These are phyloP conservation scores for Perizoma flavofasciatum DNA, from an alignment of 2,888 invertebrate species.

Conservation along the genomic window DNA sequence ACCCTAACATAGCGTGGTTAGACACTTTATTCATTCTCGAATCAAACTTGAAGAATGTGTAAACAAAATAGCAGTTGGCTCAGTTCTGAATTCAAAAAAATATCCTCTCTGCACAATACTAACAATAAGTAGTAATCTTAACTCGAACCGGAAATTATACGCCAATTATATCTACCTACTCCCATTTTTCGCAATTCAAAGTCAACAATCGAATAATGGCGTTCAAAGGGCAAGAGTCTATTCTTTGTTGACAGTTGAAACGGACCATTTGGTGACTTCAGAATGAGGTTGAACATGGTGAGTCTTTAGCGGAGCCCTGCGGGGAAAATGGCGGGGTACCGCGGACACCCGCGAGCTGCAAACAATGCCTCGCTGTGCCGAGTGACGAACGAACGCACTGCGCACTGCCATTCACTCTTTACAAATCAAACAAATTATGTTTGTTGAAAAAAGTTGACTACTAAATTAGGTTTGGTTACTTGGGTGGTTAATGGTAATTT, in stretches of 20 bases:
- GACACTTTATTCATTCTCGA: too few species aligned
- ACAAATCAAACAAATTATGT: slow-evolving; percentile 83
- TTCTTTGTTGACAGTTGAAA: slow-evolving; percentile 58
- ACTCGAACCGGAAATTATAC: slow-evolving; percentile 25
- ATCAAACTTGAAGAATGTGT: too few species aligned
- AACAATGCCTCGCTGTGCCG: slow-evolving; percentile 64
- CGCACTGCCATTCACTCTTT: slow-evolving; percentile 72
- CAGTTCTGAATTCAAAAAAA: too few species aligned
- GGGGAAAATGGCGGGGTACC: slow-evolving; percentile 77
- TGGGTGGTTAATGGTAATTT: slow-evolving; percentile 37
- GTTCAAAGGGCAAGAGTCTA: slow-evolving; percentile 64
- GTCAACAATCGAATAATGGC: slow-evolving; percentile 53
- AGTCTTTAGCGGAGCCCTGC: slow-evolving; percentile 79
- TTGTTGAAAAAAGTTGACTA: slow-evolving; percentile 71
- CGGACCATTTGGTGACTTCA: slow-evolving; percentile 72
- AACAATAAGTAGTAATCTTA: neutral
- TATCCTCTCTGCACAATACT: too few species aligned
- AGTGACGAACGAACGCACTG: slow-evolving; percentile 57
- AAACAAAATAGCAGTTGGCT: too few species aligned
- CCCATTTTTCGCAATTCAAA: slow-evolving; percentile 31
- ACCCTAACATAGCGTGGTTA: too few species aligned
- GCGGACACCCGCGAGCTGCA: slow-evolving; percentile 72
- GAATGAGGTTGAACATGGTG: slow-evolving; percentile 63
- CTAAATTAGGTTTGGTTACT: slow-evolving; percentile 53
- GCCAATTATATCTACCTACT: slow-evolving; percentile 29